Evolutionary conservation across 1,140 invertebrate genomes (phyloP), one percentile per base, ranked within the genome.

Genomic region (Drosophila sulfurigaster): DNA sequence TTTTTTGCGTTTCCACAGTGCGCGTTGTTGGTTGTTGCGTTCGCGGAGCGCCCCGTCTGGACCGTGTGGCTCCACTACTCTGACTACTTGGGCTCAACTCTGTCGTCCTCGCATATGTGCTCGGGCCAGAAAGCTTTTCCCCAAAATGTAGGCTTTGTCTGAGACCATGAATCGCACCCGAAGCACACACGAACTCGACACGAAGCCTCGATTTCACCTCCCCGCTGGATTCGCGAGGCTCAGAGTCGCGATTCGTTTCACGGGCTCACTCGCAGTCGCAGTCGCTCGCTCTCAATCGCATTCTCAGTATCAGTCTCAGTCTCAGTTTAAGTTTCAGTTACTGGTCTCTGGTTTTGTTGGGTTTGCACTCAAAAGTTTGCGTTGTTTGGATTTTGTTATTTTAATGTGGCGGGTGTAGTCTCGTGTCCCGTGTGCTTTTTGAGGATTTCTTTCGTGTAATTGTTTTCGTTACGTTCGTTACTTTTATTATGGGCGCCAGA

Each of bases 11-110:
- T 74, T 81, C 60, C 56, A 76, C 80, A 60, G 32, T 59, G 75
- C 79, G 87, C 78, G 85, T 63, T 60, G 20, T 59, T 58, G 70
- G 32, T 67, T 72, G 43, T 68, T 72, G 52, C 57, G 72, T 74
- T 76, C 56, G 83, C 83, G 83, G 83, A 87, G 83, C 86, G 80
- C 67, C 69, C 66, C 82, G 89, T 91, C 89, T 89, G 82, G 75
- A 90, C 90, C 80, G 80, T 87, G 78, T 85, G 89, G 89, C 89
- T 91, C 83, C 89, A 88, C 82, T 85, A 76, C 82, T 91, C 88
- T 81, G 89, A 91, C 90, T 91, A 80, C 82, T 87, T 82, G 80
- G 71, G 75, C 67, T 32, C 62, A 62, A 63, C 60, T 51, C 72
- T 64, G 38, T 82, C 72, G 76, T 85, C 56, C 45, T 80, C 52